Conservation (phyloP, 2,797 vertebrate species). For the Chromobotia macracanthus region DNA sequence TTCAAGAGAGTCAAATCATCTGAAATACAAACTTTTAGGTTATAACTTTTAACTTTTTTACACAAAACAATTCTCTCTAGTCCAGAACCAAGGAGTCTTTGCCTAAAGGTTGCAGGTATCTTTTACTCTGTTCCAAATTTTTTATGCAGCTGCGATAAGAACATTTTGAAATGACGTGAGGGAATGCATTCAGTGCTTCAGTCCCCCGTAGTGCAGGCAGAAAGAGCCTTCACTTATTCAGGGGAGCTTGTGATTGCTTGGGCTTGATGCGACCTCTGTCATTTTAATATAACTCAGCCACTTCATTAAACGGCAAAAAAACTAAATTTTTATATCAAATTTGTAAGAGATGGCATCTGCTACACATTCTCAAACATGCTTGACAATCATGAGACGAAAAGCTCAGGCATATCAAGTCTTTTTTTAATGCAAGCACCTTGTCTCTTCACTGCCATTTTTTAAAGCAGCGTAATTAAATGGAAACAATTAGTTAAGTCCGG, state of each 20-base stretch:
- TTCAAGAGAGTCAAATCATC: neutral
- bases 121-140: conserved; percentile 47
- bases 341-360: conserved; percentile 25
- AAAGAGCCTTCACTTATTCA: conserved; percentile 47
- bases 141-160: conserved; percentile 46
- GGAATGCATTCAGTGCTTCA: conserved; percentile 51
- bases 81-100: conserved; percentile 44
- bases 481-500: conserved; percentile 30
- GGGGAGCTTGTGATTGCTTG: conserved; percentile 41
- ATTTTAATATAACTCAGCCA: conserved; percentile 53
- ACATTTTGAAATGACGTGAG: conserved; percentile 50
- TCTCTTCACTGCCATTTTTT: conserved; percentile 9
- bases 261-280: conserved; percentile 46
- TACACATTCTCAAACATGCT: conserved; percentile 16
- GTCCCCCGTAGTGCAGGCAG: conserved; percentile 39
- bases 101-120: conserved; percentile 50
- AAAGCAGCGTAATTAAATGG: conserved; percentile 35
- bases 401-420: conserved; percentile 4
- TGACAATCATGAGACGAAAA: conserved; percentile 26
- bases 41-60: too few species aligned
- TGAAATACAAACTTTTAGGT: conserved; percentile 24
- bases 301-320: conserved; percentile 32
- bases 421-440: conserved; percentile 20
- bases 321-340: conserved; percentile 42
- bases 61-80: conserved; percentile 27